These are phyloP conservation scores for Trichacis sp. DNA, from an alignment of 2,888 invertebrate species.

Conservation along the genomic window DNA sequence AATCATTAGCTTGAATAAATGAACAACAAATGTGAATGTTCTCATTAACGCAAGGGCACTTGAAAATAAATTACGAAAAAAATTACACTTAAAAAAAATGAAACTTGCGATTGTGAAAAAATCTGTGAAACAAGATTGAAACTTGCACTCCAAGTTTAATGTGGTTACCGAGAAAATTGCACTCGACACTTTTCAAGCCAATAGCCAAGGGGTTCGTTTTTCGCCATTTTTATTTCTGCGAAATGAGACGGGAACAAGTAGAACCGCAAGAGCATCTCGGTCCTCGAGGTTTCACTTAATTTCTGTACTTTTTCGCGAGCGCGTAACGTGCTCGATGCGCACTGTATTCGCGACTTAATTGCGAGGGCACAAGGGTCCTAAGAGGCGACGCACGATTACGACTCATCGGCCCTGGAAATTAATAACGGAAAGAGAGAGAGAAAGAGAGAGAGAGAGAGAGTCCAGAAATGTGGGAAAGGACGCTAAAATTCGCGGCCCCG, in stretches of 20 bases:
- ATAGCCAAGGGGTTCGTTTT: neutral
- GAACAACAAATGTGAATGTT: too few relatives aligned
- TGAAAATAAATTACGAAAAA: neutral
- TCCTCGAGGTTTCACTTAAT: constrained; percentile 26
- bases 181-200: constrained; percentile 1
- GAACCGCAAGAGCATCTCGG: constrained; percentile 15
- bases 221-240: neutral
- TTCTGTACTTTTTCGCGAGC: constrained; percentile 22
- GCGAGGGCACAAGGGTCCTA: constrained; percentile 44
- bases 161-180: constrained; percentile 1
- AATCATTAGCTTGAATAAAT: too few relatives aligned
- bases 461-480: too few relatives aligned
- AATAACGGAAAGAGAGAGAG: constrained; percentile 32
- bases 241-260: neutral
- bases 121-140: neutral
- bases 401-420: constrained; percentile 42
- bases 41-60: too few relatives aligned
- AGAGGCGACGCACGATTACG: constrained; percentile 42
- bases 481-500: too few relatives aligned
- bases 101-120: neutral
- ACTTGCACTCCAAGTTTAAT: neutral
- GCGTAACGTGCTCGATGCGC: constrained; percentile 14
- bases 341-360: constrained; percentile 49
- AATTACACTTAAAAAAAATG: neutral
- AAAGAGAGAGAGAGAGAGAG: constrained; percentile 2